Conservation (phyloP, 37 sponge, comb jelly and placozoan genomes). For the Oscarella lobularis region DNA sequence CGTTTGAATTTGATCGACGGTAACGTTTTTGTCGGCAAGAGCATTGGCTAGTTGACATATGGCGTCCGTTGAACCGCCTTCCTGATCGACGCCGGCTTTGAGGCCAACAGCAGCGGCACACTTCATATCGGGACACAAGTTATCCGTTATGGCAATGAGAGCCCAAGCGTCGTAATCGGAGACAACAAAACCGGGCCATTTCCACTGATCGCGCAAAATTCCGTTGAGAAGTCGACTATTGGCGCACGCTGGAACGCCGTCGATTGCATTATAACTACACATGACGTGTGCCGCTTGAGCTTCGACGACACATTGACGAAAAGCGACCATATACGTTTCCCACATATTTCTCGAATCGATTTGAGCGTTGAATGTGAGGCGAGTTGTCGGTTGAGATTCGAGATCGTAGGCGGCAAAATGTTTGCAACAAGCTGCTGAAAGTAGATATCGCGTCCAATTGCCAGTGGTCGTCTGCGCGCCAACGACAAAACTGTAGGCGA, state of each 20-base stretch:
- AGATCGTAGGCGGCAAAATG: conserved; percentile 6
- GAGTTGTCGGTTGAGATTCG: not conserved
- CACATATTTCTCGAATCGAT: not conserved
- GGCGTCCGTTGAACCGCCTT: not conserved
- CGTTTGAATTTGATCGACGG: not conserved
- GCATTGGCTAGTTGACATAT: not conserved
- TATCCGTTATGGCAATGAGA: not conserved
- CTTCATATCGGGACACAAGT: not conserved
- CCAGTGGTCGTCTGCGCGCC: conserved; percentile 6
- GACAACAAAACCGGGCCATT: conserved; percentile 2
- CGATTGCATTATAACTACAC: conserved; percentile 52
- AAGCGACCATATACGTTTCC: conserved; percentile 2
- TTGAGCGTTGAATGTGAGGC: not conserved
- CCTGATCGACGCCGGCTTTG: conserved; percentile 4
- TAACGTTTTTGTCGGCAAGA: not conserved
- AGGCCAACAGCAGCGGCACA: conserved; percentile 8
- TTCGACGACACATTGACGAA: not conserved
- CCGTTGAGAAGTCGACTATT: not conserved
- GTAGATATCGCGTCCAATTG: not conserved
- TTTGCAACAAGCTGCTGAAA: not conserved
- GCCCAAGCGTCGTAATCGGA: conserved; percentile 6
- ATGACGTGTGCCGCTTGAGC: conserved; percentile 18
- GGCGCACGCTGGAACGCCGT: conserved; percentile 3
- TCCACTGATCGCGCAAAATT: not conserved
- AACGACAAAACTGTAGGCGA: not conserved